These are phyloP conservation scores for Plutella xylostella DNA, from an alignment of 2,888 invertebrate species.

Conservation along the genomic window DNA sequence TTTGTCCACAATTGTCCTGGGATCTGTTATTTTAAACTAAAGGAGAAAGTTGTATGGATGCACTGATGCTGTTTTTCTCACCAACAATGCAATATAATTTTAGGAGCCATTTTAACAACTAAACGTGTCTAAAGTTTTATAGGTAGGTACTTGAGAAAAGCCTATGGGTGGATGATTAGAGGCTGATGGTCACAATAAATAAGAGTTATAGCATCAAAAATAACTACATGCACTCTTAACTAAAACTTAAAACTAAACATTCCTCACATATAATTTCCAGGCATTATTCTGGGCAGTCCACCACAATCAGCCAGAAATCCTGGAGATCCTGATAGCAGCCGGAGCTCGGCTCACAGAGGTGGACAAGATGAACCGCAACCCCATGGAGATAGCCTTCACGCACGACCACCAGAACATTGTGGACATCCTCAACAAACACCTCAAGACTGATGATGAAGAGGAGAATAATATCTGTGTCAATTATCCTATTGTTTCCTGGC, in stretches of 20 bases:
- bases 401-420: conserved; percentile 62
- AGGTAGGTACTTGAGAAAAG: too few relatives aligned
- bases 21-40: not conserved
- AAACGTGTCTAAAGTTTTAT: too few relatives aligned
- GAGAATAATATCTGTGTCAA: conserved; percentile 25
- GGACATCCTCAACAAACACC: conserved; percentile 46
- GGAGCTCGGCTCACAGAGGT: conserved; percentile 59
- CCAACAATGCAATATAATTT: too few relatives aligned
- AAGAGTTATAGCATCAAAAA: too few relatives aligned
- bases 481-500: conserved; percentile 43
- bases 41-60: too few relatives aligned
- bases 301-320: conserved; percentile 63
- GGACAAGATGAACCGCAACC: conserved; percentile 61
- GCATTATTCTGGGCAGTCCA: conserved; percentile 74
- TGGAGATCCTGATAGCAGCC: conserved; percentile 62
- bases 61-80: too few relatives aligned
- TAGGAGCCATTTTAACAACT: too few relatives aligned
- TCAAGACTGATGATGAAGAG: conserved; percentile 27
- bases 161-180: too few relatives aligned
- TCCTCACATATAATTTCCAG: conserved; percentile 41
- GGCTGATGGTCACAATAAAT: too few relatives aligned
- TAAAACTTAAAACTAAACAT: too few relatives aligned
- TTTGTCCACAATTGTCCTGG: not conserved
- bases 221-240: too few relatives aligned
- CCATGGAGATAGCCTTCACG: conserved; percentile 62